Conservation (phyloP, 2,888 invertebrate genomes). For the Iselma pallidipennis region DNA sequence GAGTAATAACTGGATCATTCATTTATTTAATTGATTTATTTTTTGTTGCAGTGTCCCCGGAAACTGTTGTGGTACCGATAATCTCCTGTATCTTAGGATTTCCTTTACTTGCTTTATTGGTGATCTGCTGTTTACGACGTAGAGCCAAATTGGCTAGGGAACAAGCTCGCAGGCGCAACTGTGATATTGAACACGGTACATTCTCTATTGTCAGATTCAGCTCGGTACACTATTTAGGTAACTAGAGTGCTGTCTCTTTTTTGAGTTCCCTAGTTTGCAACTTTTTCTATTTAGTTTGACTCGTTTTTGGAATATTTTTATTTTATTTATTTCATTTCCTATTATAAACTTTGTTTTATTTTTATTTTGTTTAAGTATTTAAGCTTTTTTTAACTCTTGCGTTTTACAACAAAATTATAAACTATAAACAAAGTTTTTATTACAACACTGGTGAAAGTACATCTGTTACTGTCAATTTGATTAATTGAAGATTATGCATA, state of each 20-base stretch:
- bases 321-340: slow-evolving; percentile 15
- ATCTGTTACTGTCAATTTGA: too few species aligned
- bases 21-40: neutral
- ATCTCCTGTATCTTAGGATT: slow-evolving; percentile 90
- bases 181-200: slow-evolving; percentile 81
- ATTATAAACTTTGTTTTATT: slow-evolving; percentile 6
- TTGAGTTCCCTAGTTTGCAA: slow-evolving; percentile 24
- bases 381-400: too few species aligned
- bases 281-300: slow-evolving; percentile 15
- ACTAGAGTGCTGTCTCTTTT: slow-evolving; percentile 47
- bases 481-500: too few species aligned
- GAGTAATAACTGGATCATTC: too few species aligned
- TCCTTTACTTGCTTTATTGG: slow-evolving; percentile 80
- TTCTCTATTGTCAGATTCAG: slow-evolving; percentile 79
- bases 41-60: slow-evolving; percentile 75
- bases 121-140: slow-evolving; percentile 83
- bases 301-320: slow-evolving; percentile 16
- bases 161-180: slow-evolving; percentile 78
- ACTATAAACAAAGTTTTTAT: too few species aligned
- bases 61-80: slow-evolving; percentile 86
- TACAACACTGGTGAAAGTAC: too few species aligned
- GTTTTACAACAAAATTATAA: too few species aligned
- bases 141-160: slow-evolving; percentile 84
- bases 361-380: too few species aligned
- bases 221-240: slow-evolving; percentile 73